phyloP scores from a whole-genome alignment of 2,888 invertebrate species.

The Sarcophaga rosellei region DNA sequence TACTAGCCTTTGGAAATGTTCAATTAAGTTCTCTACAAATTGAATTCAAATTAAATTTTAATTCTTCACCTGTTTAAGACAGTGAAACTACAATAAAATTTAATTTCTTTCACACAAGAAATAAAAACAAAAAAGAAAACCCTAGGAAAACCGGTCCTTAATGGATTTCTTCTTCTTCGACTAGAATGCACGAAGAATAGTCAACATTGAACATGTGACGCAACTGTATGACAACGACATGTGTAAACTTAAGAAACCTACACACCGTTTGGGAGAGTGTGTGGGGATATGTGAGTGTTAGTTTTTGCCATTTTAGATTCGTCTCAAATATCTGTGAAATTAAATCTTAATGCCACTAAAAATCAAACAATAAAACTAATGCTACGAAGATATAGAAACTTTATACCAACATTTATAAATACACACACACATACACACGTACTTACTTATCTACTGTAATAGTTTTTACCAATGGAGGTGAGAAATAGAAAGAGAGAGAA shows the following conservation, averaged over 20 bases:
- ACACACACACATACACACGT: neutral
- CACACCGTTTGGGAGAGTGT: neutral
- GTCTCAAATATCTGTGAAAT: slow-evolving; percentile 53
- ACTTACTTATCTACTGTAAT: too few species aligned
- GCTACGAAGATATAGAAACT: slow-evolving; percentile 43
- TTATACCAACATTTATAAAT: slow-evolving; percentile 37
- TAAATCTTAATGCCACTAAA: slow-evolving; percentile 66
- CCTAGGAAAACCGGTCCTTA: too few species aligned
- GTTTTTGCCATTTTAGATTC: neutral
- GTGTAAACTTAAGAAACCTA: neutral
- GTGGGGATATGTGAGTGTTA: neutral
- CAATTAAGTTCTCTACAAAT: neutral
- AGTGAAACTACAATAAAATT: too few species aligned
- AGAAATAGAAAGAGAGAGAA: too few species aligned
- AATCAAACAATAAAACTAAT: slow-evolving; percentile 66
- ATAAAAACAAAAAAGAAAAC: too few species aligned
- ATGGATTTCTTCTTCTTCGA: too few species aligned
- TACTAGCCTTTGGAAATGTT: too few species aligned
- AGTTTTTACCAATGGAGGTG: too few species aligned
- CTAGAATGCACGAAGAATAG: neutral
- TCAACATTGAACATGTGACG: neutral
- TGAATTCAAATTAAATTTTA: neutral
- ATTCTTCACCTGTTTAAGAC: neutral
- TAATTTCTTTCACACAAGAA: too few species aligned
- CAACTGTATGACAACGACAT: neutral